Evolutionary conservation across 2,888 invertebrate species (phyloP).

Genomic region (Nasonia oneida): DNA sequence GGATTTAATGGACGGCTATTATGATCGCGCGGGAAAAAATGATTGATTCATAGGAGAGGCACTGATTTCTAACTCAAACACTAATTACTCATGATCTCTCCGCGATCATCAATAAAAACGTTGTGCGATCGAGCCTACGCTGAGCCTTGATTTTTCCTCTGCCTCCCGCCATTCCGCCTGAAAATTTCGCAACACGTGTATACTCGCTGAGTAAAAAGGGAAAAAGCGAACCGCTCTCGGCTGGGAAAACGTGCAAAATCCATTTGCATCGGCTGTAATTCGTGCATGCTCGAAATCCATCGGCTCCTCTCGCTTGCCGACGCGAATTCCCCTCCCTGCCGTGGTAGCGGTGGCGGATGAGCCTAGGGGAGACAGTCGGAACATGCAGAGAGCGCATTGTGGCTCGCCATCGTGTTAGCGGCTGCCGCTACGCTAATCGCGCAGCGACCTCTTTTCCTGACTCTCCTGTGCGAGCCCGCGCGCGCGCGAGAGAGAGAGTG

Average conservation of each 20-base stretch:
- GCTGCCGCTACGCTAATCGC: constrained; percentile 70
- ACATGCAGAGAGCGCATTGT: constrained; percentile 14
- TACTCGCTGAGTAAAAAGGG: background rate
- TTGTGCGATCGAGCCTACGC: too few species aligned
- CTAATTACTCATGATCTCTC: constrained; percentile 9
- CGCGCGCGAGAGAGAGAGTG: too few species aligned
- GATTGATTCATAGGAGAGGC: constrained; percentile 21
- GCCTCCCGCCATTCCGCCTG: too few species aligned
- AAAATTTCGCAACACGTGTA: too few species aligned
- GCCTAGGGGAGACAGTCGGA: background rate
- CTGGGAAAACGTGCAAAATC: constrained; percentile 14
- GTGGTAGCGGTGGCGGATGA: background rate
- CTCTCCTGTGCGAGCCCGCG: background rate
- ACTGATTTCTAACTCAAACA: constrained; percentile 4
- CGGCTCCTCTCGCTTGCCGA: background rate
- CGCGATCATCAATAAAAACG: background rate
- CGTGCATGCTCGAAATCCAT: constrained; percentile 12
- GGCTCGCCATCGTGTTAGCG: constrained; percentile 66
- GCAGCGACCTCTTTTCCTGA: constrained; percentile 70
- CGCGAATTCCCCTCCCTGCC: background rate
- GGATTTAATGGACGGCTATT: constrained; percentile 33
- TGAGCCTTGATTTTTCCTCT: too few species aligned
- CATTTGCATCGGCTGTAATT: constrained; percentile 29
- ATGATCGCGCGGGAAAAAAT: background rate
- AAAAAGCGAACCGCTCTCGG: background rate